Evolutionary conservation across 1,140 invertebrate genomes (phyloP).

Genomic region (Anagrus nilaparvatae): DNA sequence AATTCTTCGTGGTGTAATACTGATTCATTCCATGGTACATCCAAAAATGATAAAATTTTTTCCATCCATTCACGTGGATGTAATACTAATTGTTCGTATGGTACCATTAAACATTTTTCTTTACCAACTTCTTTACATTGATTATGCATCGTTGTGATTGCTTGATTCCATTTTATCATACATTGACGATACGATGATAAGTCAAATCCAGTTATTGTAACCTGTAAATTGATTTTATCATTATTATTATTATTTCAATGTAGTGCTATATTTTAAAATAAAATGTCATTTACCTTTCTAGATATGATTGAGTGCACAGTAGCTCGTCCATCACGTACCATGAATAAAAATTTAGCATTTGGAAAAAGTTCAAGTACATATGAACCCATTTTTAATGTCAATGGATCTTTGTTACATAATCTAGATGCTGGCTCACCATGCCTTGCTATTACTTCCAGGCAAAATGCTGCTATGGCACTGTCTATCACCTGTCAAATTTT

Average conservation of each 20-base stretch:
- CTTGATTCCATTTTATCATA: conserved; percentile 91
- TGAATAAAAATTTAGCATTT: conserved; percentile 93
- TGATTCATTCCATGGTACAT: conserved; percentile 89
- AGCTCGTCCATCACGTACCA: conserved; percentile 94
- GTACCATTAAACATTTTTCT: conserved; percentile 75
- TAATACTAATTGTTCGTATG: conserved; percentile 95
- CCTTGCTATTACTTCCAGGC: conserved; percentile 88
- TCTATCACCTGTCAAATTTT: conserved; percentile 63
- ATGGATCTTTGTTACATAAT: conserved; percentile 97
- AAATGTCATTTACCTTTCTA: conserved; percentile 56
- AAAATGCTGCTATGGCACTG: conserved; percentile 92
- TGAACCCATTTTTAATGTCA: conserved; percentile 90
- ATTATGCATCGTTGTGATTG: conserved; percentile 87
- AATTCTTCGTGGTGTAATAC: conserved; percentile 96
- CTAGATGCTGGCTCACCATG: conserved; percentile 89
- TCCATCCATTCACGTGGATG: conserved; percentile 86
- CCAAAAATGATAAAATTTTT: conserved; percentile 81
- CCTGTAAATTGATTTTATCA: conserved; percentile 42
- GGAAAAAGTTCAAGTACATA: conserved; percentile 70
- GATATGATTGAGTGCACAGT: conserved; percentile 97
- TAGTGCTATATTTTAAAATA: not conserved
- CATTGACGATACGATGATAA: conserved; percentile 87
- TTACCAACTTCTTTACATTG: conserved; percentile 85
- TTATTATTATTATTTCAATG: not conserved
- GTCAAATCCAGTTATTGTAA: conserved; percentile 97